Base-by-base conservation (phyloP, 2,888 invertebrate species). In the Busseola fusca region DNA sequence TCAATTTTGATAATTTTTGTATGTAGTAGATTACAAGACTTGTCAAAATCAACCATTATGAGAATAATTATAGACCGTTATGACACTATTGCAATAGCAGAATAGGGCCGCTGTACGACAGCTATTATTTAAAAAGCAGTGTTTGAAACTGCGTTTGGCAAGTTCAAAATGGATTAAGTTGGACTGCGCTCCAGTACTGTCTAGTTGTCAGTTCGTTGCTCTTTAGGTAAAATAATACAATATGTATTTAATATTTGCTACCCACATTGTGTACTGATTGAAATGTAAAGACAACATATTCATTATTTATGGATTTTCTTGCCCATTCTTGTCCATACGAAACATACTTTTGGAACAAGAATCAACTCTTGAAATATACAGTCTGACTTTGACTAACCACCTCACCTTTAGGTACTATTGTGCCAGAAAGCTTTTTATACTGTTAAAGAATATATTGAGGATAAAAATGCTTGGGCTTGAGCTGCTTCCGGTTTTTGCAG, bases 91-190 rank as follows among this genome's bases (percentile, higher is more conserved):
- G n/a, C n/a, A n/a, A n/a, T n/a, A n/a, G n/a, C n/a, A n/a, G n/a
- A n/a, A n/a, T n/a, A n/a, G n/a, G n/a, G n/a, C n/a, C n/a, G n/a
- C n/a, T n/a, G n/a, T n/a, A n/a, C n/a, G n/a, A n/a, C 45, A 18
- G 18, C 18, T 45, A 45, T 18, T 45, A 45, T 18, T 45, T 45
- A 45, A 2, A 78, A 79, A 74, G 42, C 64, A 45, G 50, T 76
- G 60, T 65, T 64, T 52, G 64, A 52, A 62, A 52, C 54, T 79
- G 64, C 79, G 45, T 64, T 79, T 64, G 58, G 64, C 18, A 73
- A 70, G 59, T 50, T 76, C 0, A 12, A 37, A 75, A 74, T 79
- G 54, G 60, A 60, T 64, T 64, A 79, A 75, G 64, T 79, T 75
- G 27, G 40, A 50, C 54, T 79, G 37, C 30, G 59, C 48, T 72